Base-by-base conservation (phyloP, 2,113 vertebrate species). In the Propithecus coquereli region DNA sequence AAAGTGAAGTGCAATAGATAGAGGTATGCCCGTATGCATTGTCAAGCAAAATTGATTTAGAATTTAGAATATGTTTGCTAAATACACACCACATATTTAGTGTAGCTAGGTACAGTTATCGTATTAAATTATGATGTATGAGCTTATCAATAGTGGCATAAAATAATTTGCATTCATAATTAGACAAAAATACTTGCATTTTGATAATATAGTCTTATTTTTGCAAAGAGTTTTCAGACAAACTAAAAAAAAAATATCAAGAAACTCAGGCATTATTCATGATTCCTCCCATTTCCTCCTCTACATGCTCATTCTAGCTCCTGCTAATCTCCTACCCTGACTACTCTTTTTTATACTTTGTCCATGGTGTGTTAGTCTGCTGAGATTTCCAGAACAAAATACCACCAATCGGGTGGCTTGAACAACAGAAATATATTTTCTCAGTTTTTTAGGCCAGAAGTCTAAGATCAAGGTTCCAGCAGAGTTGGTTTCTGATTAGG, bases 271-370 rank as follows among this genome's bases (percentile, higher is more conserved):
- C 4, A 30, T 68, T 71, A 45, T 43, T 61, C 34, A 45, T 0
- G 18, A 32, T 4, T 57, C 3, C 5, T 23, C 27, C 2, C 6
- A 37, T 8, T 61, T 30, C 3, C 1, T 37, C 34, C 32, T 32
- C 2, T 10, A 6, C 1, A 23, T 0, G 27, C 3, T 17, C 11
- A 37, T 2, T 65, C 5, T 61, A n/a, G 13, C 0, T 66, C 8
- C 6, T 74, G 22, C 1, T 71, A 65, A 18, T 30, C 27, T 37
- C 13, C 7, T 17, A 18, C 10, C 12, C 12, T 6, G 25, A 47
- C 13, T 3, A 14, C 3, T 11, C 3, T 61, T 30, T 10, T n/a
- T 93, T 82, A 23, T 50, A 61, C 43, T 90, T n/a, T n/a, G n/a
- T n/a, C n/a, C 40, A 34, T 14, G 3, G 5, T 34, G 40, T 65